phyloP scores from a whole-genome alignment of 2,797 vertebrate species.

The Chaetophractus vellerosus region DNA sequence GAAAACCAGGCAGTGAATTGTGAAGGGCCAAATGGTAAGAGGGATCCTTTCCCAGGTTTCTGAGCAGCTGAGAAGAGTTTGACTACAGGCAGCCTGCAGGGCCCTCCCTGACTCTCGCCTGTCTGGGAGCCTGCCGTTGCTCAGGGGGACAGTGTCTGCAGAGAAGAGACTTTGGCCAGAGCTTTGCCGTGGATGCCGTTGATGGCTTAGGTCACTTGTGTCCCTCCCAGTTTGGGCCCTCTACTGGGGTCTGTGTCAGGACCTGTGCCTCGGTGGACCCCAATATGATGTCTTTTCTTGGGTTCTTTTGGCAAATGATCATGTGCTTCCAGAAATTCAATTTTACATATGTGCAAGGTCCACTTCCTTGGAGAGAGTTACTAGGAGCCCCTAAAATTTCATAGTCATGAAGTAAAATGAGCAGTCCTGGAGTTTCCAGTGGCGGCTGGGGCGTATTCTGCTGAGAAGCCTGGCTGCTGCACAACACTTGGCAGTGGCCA shows the following conservation, averaged over 20 bases:
- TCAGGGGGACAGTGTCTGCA: not conserved
- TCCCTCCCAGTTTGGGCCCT: not conserved
- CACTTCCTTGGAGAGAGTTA: not conserved
- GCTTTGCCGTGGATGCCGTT: not conserved
- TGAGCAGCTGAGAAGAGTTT: not conserved
- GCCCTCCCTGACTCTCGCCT: not conserved
- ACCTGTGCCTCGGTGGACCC: not conserved
- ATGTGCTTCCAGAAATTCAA: not conserved
- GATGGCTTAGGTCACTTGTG: not conserved
- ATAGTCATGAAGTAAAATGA: not conserved
- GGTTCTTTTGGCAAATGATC: not conserved
- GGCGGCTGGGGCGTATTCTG: not conserved
- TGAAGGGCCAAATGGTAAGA: not conserved
- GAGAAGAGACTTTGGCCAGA: not conserved
- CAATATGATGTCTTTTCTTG: not conserved
- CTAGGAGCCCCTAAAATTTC: not conserved
- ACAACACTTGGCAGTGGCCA: accelerated
- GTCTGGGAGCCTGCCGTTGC: not conserved
- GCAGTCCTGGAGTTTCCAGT: not conserved
- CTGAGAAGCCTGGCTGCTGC: not conserved
- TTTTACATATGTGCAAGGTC: not conserved
- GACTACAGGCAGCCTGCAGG: not conserved
- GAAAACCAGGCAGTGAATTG: not conserved
- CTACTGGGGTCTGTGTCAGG: accelerated
- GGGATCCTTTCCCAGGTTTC: not conserved